Evolutionary conservation across 1,140 invertebrate genomes (phyloP).

Genomic region (Cheumatopsyche charites): DNA sequence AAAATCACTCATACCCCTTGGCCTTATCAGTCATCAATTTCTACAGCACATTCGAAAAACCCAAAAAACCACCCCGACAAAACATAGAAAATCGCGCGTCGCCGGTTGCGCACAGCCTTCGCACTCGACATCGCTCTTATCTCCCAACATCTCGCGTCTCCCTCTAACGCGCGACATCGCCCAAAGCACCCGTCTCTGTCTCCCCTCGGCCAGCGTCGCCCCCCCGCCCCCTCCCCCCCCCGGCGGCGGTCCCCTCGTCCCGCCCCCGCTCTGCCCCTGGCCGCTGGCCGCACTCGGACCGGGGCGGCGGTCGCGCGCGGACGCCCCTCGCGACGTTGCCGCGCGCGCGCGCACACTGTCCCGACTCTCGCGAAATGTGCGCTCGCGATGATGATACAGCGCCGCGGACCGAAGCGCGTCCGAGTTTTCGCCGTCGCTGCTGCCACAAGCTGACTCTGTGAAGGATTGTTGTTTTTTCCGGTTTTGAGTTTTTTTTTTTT

Average conservation of each 20-base stretch:
- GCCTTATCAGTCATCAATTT: no score
- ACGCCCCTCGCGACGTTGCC: constrained; percentile 49
- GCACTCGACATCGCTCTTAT: constrained; percentile 53
- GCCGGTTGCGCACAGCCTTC: constrained; percentile 61
- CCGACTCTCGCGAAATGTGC: constrained; percentile 10
- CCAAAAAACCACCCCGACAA: no score
- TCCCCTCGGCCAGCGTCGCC: not conserved
- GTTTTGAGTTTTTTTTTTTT: not conserved
- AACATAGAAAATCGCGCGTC: no score
- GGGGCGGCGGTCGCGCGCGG: constrained; percentile 62
- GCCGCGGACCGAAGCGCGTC: no score
- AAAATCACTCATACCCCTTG: no score
- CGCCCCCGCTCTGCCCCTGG: not conserved
- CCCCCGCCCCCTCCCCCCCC: constrained; percentile 55
- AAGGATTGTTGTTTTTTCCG: not conserved
- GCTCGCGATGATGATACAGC: no score
- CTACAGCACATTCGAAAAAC: no score
- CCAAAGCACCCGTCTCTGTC: not conserved
- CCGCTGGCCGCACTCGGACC: constrained; percentile 59
- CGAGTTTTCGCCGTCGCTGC: no score
- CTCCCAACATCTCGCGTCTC: not conserved
- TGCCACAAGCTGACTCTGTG: no score
- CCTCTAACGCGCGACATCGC: not conserved
- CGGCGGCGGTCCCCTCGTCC: constrained; percentile 54
- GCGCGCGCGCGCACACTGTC: not conserved